phyloP scores from a whole-genome alignment of 2,113 vertebrate genomes.

The Sterna hirundo region DNA sequence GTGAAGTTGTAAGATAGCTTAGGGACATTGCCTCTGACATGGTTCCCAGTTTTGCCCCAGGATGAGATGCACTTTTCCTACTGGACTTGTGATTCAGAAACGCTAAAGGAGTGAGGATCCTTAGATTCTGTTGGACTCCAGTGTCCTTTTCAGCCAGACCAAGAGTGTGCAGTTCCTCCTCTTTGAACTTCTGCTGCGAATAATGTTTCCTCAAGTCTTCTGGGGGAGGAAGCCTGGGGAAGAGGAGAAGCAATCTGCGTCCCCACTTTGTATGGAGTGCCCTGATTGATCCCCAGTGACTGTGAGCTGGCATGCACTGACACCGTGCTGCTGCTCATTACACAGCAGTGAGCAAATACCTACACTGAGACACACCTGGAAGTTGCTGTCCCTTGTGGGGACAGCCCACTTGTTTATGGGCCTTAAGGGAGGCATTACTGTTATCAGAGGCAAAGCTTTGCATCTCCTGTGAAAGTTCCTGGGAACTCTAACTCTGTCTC shows the following conservation, averaged over 20 bases:
- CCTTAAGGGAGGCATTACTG: neutral
- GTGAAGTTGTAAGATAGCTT: neutral
- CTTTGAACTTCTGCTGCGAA: neutral
- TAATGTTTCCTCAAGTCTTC: neutral
- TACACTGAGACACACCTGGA: neutral
- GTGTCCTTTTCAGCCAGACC: neutral
- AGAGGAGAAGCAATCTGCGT: neutral
- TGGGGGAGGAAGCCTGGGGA: neutral
- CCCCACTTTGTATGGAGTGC: neutral
- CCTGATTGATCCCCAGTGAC: neutral
- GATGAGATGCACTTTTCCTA: neutral
- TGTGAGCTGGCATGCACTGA: neutral
- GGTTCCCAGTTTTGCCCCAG: neutral
- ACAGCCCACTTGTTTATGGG: neutral
- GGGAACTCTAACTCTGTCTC: neutral
- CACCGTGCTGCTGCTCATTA: accelerated
- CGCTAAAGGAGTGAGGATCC: neutral
- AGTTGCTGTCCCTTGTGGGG: neutral
- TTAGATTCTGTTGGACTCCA: neutral
- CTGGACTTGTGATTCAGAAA: neutral
- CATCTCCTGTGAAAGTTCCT: neutral
- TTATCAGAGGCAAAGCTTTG: neutral
- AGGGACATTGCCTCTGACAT: neutral
- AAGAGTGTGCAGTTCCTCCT: neutral
- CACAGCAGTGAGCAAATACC: neutral